Percentiles rank a stretch among this genome's conserved stretches.
These are phyloP conservation scores for Sebastes vulpes DNA, from an alignment of 2,797 vertebrate species.

Conservation along the genomic window DNA sequence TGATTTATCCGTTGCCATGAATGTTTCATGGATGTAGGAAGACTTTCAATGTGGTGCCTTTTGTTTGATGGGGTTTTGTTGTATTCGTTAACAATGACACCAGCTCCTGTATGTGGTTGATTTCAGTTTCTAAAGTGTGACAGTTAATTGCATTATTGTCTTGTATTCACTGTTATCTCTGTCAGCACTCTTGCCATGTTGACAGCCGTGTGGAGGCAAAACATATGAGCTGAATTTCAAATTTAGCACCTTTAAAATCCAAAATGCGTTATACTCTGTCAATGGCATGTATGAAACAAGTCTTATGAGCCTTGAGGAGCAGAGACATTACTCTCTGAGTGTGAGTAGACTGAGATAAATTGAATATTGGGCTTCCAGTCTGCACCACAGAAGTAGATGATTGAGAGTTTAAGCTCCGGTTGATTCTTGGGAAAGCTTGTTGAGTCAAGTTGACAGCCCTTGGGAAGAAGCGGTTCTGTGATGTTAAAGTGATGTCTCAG, in stretches of 20 bases:
- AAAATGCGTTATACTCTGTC: background rate
- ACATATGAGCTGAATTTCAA: background rate
- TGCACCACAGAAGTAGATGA: background rate
- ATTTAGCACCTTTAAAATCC: background rate
- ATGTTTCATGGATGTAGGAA: background rate
- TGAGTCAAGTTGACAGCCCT: background rate
- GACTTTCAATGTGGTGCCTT: background rate
- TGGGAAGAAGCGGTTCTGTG: background rate
- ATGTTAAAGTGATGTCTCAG: background rate
- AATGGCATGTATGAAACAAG: background rate
- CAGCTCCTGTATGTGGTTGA: background rate
- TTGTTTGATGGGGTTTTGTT: background rate
- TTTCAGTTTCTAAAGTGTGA: background rate
- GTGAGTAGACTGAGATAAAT: background rate
- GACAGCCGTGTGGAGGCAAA: background rate
- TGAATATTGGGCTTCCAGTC: background rate
- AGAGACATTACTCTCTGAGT: background rate
- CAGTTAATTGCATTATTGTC: background rate
- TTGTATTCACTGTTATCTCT: background rate
- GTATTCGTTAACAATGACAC: background rate
- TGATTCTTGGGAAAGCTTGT: background rate
- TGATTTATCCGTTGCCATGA: conserved; percentile 1
- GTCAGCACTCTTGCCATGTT: background rate
- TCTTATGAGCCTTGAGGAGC: background rate
- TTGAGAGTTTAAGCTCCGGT: background rate